Evolutionary conservation across 2,113 vertebrate genomes (phyloP), one percentile per base, ranked within the genome.

Genomic region (Rhabdomys dilectus): DNA sequence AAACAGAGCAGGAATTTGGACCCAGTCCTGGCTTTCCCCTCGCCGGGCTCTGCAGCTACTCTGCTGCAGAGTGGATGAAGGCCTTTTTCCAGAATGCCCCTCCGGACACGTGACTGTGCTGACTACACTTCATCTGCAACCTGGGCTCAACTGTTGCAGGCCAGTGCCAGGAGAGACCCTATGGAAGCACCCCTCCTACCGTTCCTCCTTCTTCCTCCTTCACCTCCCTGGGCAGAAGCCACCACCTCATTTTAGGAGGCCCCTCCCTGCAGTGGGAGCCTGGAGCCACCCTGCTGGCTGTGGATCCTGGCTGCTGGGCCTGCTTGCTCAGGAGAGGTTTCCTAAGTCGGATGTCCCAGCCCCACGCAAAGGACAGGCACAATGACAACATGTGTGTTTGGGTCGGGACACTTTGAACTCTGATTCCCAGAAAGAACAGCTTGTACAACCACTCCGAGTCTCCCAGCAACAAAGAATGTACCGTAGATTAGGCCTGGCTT

Each of bases 391-490:
- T 76, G 78, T 51, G 88, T 81, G 77, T 81, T 95, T 92, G 93
- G 97, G 94, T 94, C 96, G 64, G 91, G 77, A 93, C 91, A 81
- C 96, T 96, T 96, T 92, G 95, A 97, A 96, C 89, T 92, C 21
- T 29, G 8, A 3, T n/a, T 82, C 76, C 5, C 0, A 19, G 66
- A 80, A 96, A 94, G 98, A 97, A 98, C 98, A 96, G 86, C 75
- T 91, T 98, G 98, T 97, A 21, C 97, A 26, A 81, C 89, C 90
- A 76, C 97, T 39, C 75, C 0, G 0, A 0, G 97, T 94, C 92
- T 97, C 97, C 97, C 94, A 72, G 97, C 94, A 98, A 94, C 91
- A 82, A 91, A 87, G 92, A 70, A 92, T 0, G 0, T 88, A n/a
- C 76, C 1, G 2, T 53, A 87, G 89, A 97, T 96, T 36, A 97